These are phyloP conservation scores for Andinoacara biseriatus DNA, from an alignment of 2,113 vertebrate species.

Conservation along the genomic window DNA sequence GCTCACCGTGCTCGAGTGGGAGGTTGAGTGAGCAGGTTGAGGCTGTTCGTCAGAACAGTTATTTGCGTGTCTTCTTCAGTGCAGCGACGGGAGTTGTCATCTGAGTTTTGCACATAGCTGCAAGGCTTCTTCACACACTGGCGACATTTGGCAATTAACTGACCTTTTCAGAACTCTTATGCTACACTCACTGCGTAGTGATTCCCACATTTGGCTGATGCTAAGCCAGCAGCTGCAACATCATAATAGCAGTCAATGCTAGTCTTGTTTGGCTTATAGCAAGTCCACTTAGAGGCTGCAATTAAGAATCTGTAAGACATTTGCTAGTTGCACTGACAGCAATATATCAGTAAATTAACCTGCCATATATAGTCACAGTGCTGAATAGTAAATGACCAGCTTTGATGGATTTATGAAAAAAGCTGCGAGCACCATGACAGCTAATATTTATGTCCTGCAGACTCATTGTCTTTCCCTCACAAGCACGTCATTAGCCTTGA, in stretches of 20 bases:
- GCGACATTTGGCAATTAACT: constrained; percentile 34
- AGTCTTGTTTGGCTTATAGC: neutral
- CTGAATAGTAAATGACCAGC: neutral
- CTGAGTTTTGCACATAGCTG: constrained; percentile 34
- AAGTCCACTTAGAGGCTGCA: neutral
- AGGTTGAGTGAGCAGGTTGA: constrained; percentile 43
- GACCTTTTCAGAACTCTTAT: constrained; percentile 20
- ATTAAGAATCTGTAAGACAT: neutral
- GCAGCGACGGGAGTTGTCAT: constrained; percentile 35
- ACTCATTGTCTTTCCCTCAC: neutral
- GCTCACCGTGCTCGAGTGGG: constrained; percentile 28
- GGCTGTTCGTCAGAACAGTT: constrained; percentile 48
- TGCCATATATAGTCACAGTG: neutral
- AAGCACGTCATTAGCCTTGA: constrained; percentile 8
- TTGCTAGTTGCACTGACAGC: neutral
- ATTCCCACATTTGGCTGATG: neutral
- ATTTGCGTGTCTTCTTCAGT: constrained; percentile 31
- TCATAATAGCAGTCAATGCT: neutral
- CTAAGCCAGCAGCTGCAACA: neutral
- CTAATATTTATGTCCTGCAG: neutral
- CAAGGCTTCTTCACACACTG: constrained; percentile 29
- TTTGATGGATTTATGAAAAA: constrained; percentile 1
- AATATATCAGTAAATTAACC: neutral
- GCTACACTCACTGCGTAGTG: neutral
- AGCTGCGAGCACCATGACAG: neutral